Evolutionary conservation across 2,797 vertebrate genomes (phyloP), one percentile per base, ranked within the genome.

Genomic region (Salmo trutta): DNA sequence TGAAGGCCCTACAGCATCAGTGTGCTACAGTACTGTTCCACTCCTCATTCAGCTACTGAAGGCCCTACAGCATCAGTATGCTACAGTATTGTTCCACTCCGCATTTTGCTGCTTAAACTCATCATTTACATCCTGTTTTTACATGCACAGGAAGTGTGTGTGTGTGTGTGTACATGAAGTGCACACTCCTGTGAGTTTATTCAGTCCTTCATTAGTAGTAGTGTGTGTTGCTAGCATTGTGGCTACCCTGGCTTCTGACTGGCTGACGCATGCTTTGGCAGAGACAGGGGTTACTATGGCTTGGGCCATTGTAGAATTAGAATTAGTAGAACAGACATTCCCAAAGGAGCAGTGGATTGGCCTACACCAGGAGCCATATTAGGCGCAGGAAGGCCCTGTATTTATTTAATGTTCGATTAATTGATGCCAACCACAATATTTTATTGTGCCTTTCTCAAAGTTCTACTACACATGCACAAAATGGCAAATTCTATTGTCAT

Each of bases 161-260:
- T 64, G 62, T 31, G 62, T 75, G 64, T 67, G 62, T 68, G 1
- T 76, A 54, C 73, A 90, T 89, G 90, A 89, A 88, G 84, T 78
- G 69, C 14, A 54, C 68, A 59, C 86, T 52, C 56, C 76, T 51
- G 78, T 51, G 6, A 24, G 21, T 79, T 76, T 75, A 89, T 89
- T 90, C 79, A 87, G 82, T 56, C 85, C 85, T 90, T 92, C 90
- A 94, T 94, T 93, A 94, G 91, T 85, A 94, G 87, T 93, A 82
- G 75, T 59, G 73, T 78, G 89, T 81, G 90, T 71, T 80, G 76
- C 65, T 33, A 79, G 82, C 72, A 79, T 85, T 87, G 88, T 80
- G 86, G 77, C 85, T 87, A 83, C 79, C 82, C 90, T 88, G 81
- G 83, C 87, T 86, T 92, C 89, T 87, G 78, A 86, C 80, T 82